These are phyloP conservation scores for Diplodus sargus DNA, from an alignment of 2,797 vertebrate species.

Conservation along the genomic window DNA sequence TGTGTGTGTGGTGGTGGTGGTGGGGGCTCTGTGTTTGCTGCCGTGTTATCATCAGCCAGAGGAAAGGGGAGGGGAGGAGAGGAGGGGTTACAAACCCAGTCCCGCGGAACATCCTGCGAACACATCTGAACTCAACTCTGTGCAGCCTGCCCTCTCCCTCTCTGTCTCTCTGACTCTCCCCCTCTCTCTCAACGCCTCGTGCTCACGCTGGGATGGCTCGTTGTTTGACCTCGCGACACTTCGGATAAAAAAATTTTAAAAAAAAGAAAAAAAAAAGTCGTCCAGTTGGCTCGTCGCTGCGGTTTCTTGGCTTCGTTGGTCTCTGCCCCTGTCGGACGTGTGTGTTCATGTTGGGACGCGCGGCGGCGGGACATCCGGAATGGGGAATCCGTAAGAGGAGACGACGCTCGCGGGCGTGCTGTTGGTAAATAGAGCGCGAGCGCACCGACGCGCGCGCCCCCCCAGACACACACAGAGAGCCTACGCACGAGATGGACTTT, in stretches of 20 bases:
- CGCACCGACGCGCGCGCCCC: conserved; percentile 36
- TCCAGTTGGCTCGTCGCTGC: not conserved
- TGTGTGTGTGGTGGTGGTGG: conserved; percentile 20
- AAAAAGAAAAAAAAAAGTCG: not conserved
- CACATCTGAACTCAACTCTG: conserved; percentile 64
- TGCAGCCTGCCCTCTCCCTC: not conserved
- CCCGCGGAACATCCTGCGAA: conserved; percentile 78
- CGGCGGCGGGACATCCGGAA: conserved; percentile 79
- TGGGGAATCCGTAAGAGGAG: conserved; percentile 61
- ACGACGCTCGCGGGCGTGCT: conserved; percentile 40
- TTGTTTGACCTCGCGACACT: not conserved
- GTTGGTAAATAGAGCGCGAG: conserved; percentile 49
- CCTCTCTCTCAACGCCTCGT: not conserved
- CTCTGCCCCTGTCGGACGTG: conserved; percentile 43
- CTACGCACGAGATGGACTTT: conserved; percentile 79
- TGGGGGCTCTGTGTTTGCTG: conserved; percentile 49
- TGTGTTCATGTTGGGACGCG: conserved; percentile 50
- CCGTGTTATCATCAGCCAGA: conserved; percentile 64
- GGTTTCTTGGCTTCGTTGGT: conserved; percentile 10
- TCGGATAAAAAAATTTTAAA: no score
- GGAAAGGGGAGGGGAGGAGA: conserved; percentile 33
- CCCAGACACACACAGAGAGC: not conserved
- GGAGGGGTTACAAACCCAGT: conserved; percentile 72
- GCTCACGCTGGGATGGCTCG: conserved; percentile 22
- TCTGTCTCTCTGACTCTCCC: no score